Percentiles rank a stretch among this genome's conserved stretches.
phyloP scores from a whole-genome alignment of 2,797 vertebrate species.

The Melanotaenia parkinsoni region DNA sequence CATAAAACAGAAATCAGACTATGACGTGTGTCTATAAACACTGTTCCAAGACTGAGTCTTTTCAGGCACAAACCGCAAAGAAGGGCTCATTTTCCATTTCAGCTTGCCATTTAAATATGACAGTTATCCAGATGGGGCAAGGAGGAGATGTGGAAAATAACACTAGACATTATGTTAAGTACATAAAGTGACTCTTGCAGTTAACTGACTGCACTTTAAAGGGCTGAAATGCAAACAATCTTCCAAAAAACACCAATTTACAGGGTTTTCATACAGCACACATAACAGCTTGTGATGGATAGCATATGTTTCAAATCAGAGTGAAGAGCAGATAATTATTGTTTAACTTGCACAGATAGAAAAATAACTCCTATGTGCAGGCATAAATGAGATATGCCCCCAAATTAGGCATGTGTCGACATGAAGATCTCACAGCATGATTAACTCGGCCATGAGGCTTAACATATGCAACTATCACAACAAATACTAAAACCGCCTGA shows the following conservation, averaged over 20 bases:
- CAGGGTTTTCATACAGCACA: background rate
- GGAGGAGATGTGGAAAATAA: slow-evolving; percentile 1
- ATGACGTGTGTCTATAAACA: slow-evolving; percentile 25
- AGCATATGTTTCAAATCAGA: slow-evolving; percentile 30
- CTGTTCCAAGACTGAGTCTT: background rate
- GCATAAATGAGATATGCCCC: slow-evolving; percentile 38
- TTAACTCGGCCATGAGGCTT: slow-evolving; percentile 24
- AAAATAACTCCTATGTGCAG: slow-evolving; percentile 32
- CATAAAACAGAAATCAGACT: slow-evolving; percentile 24
- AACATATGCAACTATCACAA: slow-evolving; percentile 6
- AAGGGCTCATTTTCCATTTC: slow-evolving; percentile 15
- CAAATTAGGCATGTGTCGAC: slow-evolving; percentile 39
- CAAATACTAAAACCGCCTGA: slow-evolving; percentile 20
- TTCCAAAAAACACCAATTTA: background rate
- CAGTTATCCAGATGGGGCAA: background rate
- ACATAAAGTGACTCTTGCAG: slow-evolving; percentile 1
- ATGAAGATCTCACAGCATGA: slow-evolving; percentile 24
- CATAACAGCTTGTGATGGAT: slow-evolving; percentile 16
- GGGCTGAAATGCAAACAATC: slow-evolving; percentile 7
- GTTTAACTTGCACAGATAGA: slow-evolving; percentile 22
- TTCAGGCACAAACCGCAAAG: slow-evolving; percentile 1
- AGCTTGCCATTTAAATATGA: slow-evolving; percentile 10
- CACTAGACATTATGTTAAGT: background rate
- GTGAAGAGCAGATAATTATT: slow-evolving; percentile 28
- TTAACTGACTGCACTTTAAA: slow-evolving; percentile 16